Conservation (phyloP, 2,113 vertebrate genomes). For the Aldabrachelys gigantea region DNA sequence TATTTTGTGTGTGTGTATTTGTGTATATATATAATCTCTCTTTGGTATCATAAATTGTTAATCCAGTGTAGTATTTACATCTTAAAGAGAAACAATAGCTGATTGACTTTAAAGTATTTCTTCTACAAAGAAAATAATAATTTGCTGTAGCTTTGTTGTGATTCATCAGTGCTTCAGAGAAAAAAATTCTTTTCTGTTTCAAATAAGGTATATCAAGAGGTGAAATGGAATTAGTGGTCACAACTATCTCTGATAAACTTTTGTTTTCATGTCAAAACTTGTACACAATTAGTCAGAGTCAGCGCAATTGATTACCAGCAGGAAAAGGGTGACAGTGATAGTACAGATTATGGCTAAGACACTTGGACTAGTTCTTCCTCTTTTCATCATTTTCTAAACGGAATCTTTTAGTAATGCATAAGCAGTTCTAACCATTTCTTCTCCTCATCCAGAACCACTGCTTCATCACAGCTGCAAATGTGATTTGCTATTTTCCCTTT, state of each 20-base stretch:
- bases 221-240: not conserved
- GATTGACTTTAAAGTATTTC: not conserved
- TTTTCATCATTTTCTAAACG: not conserved
- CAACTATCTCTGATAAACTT: not conserved
- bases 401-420: not conserved
- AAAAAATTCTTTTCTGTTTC: not conserved
- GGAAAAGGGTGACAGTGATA: not conserved
- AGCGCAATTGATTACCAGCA: not conserved
- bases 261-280: not conserved
- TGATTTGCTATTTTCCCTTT: not conserved
- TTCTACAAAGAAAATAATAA: not conserved
- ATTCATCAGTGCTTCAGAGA: not conserved
- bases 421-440: not conserved
- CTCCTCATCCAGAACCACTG: not conserved
- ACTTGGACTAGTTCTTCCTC: not conserved
- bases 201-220: not conserved
- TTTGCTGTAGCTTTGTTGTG: not conserved
- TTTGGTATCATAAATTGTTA: fast-evolving
- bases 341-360: not conserved
- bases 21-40: not conserved
- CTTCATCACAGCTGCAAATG: not conserved
- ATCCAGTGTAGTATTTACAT: not conserved
- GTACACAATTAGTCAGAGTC: not conserved
- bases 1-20: not conserved
- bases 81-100: not conserved